Evolutionary conservation across 2,797 vertebrate species (phyloP).

Genomic region (Channallabes apus): DNA sequence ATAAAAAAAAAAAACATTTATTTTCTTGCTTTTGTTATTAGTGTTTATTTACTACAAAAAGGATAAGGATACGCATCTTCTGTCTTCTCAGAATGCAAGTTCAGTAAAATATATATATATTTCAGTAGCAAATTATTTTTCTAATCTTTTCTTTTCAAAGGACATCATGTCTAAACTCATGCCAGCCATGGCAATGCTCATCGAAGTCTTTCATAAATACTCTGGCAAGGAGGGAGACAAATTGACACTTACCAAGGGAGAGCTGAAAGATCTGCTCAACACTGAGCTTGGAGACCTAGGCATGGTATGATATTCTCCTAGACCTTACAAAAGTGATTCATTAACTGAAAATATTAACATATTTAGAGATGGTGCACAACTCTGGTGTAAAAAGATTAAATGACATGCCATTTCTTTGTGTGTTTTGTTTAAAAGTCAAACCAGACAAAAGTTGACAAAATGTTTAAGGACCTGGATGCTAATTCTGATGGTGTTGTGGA

Average conservation of each 20-base stretch:
- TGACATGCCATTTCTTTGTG: neutral
- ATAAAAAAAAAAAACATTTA: too few species aligned
- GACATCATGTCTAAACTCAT: neutral
- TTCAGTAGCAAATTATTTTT: too few species aligned
- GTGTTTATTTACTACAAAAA: neutral
- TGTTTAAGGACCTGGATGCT: conserved; percentile 55
- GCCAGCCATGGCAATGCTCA: rapidly evolving
- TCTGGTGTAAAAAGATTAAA: neutral
- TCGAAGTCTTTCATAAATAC: conserved; percentile 51
- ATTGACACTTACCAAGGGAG: conserved; percentile 35
- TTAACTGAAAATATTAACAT: neutral
- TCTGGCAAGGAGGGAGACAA: conserved; percentile 56
- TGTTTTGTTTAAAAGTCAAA: neutral
- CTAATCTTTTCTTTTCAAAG: too few species aligned
- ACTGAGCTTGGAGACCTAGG: neutral
- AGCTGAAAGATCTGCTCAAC: conserved; percentile 46
- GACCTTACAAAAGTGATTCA: neutral
- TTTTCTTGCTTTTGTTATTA: too few species aligned
- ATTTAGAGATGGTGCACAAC: neutral
- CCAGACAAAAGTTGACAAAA: rapidly evolving
- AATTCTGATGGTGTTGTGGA: conserved; percentile 46
- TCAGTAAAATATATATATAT: neutral
- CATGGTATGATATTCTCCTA: conserved; percentile 32
- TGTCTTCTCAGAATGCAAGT: neutral
- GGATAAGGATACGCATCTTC: neutral